Evolutionary conservation across 2,113 vertebrate genomes (phyloP), one percentile per base, ranked within the genome.

Genomic region (Monopterus albus): DNA sequence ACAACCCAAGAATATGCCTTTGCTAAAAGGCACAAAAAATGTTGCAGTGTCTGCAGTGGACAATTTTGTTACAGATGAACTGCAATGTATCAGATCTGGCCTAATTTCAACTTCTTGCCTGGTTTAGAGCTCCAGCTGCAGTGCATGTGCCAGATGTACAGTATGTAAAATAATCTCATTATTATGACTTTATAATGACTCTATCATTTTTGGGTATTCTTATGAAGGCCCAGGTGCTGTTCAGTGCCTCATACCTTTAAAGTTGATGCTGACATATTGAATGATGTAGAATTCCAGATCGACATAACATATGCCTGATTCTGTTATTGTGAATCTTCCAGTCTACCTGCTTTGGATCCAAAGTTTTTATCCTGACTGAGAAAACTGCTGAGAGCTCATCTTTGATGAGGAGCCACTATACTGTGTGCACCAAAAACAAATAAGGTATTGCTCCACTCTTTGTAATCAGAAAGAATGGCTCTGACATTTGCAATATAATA

Each of bases 401-500:
- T 31, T 7, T 6, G 8, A 31, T 31, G 4, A 17, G n/a, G 42
- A 29, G 9, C 38, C 38, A 35, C 25, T 17, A 4, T 46, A 5
- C 38, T 17, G 31, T n/a, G 25, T 13, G 15, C 14, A 13, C 56
- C 17, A 36, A 45, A 52, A n/a, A 56, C 6, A 25, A 3, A 5
- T 17, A 17, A 45, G 49, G 28, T 43, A 31, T 33, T 9, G 46
- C 64, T 39, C 38, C 3, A 7, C 25, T 18, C 23, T 45, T 52
- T 36, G n/a, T 57, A 64, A 67, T 53, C 55, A 71, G 15, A 50
- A 58, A 51, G n/a, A 53, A 49, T 33, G 36, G 14, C 12, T 40
- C 15, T 59, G 46, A 18, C 71, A 70, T 73, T 74, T 7, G 8
- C 36, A 18, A 42, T 26, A 33, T 39, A 85, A 79, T 64, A 43